Evolutionary conservation across 2,888 invertebrate species (phyloP), one percentile per base, ranked within the genome.

Genomic region (Catocala sponsa): DNA sequence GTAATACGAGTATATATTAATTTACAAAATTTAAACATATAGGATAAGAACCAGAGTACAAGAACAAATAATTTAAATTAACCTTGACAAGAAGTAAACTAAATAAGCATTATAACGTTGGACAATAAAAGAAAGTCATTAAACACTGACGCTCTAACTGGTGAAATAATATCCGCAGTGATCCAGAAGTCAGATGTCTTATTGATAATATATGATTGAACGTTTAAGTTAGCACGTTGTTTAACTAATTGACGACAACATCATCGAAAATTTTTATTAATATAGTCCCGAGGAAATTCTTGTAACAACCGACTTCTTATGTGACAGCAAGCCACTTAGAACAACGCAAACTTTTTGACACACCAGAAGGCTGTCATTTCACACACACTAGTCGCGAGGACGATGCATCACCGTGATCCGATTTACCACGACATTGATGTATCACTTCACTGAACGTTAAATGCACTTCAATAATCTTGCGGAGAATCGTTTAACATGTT

Each of bases 371-470:
- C 62, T 56, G 59, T 52, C 69, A 70, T 69, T 72, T 64, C 78
- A 74, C 65, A 72, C 68, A 70, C 73, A 65, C 65, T 61, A 51
- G 12, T 64, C 55, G 68, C 72, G 73, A 55, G 75, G 78, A 51
- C 74, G 75, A 81, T 78, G 84, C 82, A 83, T 84, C 81, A 82
- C 79, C 76, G 70, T 72, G 68, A 76, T 79, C 80, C 81, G 63
- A 78, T 79, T 78, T 68, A 70, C 72, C 65, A 66, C 71, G 81
- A 82, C 80, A 54, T 85, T 83, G 83, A 84, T 76, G 69, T 80
- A 85, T 86, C 92, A 92, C 92, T 92, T 89, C 93, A 93, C 93
- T 91, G 74, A 80, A 83, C 79, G 57, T 61, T 82, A 75, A 81
- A 81, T 80, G 72, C 89, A 89, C 89, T 86, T 78, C 25, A 60